Evolutionary conservation across 2,888 invertebrate genomes (phyloP).

Genomic region (Sclerodermus sp.): DNA sequence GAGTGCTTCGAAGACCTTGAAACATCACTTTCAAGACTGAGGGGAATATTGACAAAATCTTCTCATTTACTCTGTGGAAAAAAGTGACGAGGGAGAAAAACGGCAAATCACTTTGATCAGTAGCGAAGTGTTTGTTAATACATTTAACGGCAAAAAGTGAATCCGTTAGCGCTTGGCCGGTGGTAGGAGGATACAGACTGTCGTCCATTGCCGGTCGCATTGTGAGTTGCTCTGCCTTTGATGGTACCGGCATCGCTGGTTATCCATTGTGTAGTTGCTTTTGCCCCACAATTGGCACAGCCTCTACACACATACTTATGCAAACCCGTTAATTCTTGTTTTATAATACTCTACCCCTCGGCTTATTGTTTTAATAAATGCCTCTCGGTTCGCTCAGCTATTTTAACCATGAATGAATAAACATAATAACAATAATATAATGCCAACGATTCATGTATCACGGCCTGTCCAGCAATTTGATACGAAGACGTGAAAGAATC

Average conservation of each 20-base stretch:
- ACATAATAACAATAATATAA: too few species aligned
- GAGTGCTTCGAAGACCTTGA: too few species aligned
- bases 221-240: conserved; percentile 26
- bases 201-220: conserved; percentile 7
- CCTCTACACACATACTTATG: conserved; percentile 14
- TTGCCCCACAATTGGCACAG: conserved; percentile 21
- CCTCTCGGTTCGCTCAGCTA: background rate
- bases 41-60: too few species aligned
- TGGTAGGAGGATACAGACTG: background rate
- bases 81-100: background rate
- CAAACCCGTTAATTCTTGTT: conserved; percentile 22
- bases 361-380: conserved; percentile 12
- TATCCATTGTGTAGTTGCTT: conserved; percentile 26
- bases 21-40: too few species aligned
- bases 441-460: too few species aligned
- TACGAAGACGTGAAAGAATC: too few species aligned
- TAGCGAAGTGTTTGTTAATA: too few species aligned
- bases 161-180: conserved; percentile 2
- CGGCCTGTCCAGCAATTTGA: too few species aligned
- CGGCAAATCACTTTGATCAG: too few species aligned
- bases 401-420: too few species aligned
- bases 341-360: conserved; percentile 12
- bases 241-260: conserved; percentile 27
- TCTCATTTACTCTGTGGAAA: too few species aligned
- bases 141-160: background rate